Base-by-base conservation (phyloP, 2,888 invertebrate genomes). In the Dyspetes luteomarginatus region DNA sequence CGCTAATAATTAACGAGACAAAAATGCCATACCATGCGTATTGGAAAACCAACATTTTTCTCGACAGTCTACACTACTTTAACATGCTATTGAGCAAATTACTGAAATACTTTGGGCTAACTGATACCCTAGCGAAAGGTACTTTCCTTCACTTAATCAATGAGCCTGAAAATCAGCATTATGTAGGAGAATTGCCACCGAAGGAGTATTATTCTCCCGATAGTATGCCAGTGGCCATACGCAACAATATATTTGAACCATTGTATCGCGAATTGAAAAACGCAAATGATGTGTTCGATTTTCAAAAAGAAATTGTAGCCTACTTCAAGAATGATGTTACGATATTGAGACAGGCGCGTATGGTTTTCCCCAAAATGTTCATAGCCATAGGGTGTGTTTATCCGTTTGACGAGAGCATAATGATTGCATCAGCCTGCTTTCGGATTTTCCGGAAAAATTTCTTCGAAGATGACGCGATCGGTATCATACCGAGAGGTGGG, bases 11-110 rank as follows among this genome's bases (percentile, higher is more conserved):
- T 41, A 62, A 62, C 5, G 43, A 12, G 15, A 12, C 45, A 5
- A 45, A 45, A 45, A 52, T 52, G n/a, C 68, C 80, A 86, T 50
- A 22, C 77, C 4, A 73, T 86, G 71, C 64, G 65, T 12, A 28
- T 60, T 2, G 64, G 45, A 1, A 83, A 85, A 28, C 55, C 83
- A n/a, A n/a, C 0, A 68, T 78, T 43, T 88, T 87, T 82, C 77
- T 86, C 28, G 85, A 87, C 55, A 84, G 84, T 55, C 56, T 86
- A 4, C 87, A 86, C 78, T 89, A 87, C 76, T 85, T 89, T 48
- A 87, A 85, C 4, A 88, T 88, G 86, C 64, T 82, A 17, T 69
- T 88, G 5, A 41, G 78, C 1, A 74, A 65, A 26, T 36, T 89
- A 5, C 86, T 87, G 4, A 87, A 87, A 81, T 82, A 86, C 0